These are phyloP conservation scores for Acomys russatus DNA, from an alignment of 2,797 vertebrate species.

Conservation along the genomic window DNA sequence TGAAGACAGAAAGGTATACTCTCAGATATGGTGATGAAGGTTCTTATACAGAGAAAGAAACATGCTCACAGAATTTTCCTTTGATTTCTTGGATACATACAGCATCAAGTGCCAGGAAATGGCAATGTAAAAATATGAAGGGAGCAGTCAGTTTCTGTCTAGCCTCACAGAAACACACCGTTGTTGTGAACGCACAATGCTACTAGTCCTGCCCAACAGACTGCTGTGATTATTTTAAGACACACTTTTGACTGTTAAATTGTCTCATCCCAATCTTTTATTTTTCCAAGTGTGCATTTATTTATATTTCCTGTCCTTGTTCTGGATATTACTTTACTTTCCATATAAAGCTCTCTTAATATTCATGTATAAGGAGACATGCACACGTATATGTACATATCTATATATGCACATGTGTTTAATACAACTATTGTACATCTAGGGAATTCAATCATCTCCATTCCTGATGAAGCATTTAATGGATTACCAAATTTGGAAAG, in stretches of 20 bases:
- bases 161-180: slow-evolving; percentile 8
- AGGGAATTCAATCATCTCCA: slow-evolving; percentile 95
- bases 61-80: background rate
- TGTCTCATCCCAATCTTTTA: background rate
- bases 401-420: background rate
- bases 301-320: slow-evolving; percentile 14
- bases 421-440: slow-evolving; percentile 70
- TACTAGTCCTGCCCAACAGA: background rate
- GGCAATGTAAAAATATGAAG: slow-evolving; percentile 42
- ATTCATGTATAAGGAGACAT: background rate
- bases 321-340: slow-evolving; percentile 28
- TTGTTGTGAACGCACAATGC: background rate
- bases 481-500: slow-evolving; percentile 97
- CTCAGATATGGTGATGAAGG: background rate
- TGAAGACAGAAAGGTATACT: background rate
- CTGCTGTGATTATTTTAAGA: background rate
- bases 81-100: background rate
- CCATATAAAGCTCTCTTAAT: background rate
- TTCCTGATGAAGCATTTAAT: slow-evolving; percentile 95
- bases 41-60: slow-evolving; percentile 18
- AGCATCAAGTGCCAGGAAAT: background rate
- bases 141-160: slow-evolving; percentile 38
- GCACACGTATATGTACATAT: background rate
- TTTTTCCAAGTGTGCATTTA: slow-evolving; percentile 8
- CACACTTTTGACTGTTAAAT: background rate